Conservation (phyloP, 2,797 vertebrate species). For the Spondyliosoma cantharus region DNA sequence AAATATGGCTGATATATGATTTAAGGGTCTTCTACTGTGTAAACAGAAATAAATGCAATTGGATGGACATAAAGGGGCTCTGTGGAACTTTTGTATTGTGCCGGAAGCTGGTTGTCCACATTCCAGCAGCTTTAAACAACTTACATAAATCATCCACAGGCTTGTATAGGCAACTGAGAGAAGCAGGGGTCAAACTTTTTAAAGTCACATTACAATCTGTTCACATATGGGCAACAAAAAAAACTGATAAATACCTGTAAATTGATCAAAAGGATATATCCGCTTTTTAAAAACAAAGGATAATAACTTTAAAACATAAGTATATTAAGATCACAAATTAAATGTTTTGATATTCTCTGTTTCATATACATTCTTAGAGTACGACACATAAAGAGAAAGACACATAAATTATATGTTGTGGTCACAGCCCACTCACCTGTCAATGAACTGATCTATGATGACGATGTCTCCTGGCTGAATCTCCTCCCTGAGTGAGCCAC, state of each 20-base stretch:
- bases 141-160: too few relatives aligned
- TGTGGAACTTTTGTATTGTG: too few relatives aligned
- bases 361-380: not conserved
- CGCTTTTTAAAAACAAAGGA: not conserved
- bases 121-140: too few relatives aligned
- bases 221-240: not conserved
- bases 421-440: conserved; percentile 83
- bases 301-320: not conserved
- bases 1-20: not conserved
- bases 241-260: too few relatives aligned
- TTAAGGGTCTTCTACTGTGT: not conserved
- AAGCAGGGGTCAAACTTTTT: too few relatives aligned
- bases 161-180: too few relatives aligned
- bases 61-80: not conserved
- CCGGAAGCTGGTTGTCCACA: too few relatives aligned
- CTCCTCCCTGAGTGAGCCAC: conserved; percentile 94
- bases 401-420: not conserved
- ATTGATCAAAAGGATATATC: too few relatives aligned
- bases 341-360: not conserved
- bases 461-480: conserved; percentile 96
- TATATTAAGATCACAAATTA: too few relatives aligned
- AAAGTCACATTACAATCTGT: too few relatives aligned
- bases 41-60: not conserved
- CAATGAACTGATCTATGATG: conserved; percentile 97
- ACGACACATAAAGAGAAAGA: too few relatives aligned